Evolutionary conservation across 2,888 invertebrate genomes (phyloP).

Genomic region (Campoplex capitator): DNA sequence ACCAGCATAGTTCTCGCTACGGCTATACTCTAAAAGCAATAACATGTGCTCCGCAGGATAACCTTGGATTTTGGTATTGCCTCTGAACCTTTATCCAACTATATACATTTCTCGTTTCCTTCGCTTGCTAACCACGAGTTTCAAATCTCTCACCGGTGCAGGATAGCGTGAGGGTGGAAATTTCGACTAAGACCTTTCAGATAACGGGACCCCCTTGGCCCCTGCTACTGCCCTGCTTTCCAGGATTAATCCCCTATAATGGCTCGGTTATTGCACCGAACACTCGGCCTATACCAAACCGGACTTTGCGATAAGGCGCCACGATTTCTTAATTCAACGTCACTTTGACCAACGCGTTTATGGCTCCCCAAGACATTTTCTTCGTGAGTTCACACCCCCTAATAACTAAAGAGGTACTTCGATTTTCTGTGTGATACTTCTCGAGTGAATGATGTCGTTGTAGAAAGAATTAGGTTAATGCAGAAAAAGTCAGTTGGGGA

Average conservation of each 20-base stretch:
- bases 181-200: slow-evolving; percentile 46
- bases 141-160: slow-evolving; percentile 33
- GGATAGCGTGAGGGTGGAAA: slow-evolving; percentile 57
- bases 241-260: slow-evolving; percentile 69
- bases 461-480: background rate
- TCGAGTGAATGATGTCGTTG: background rate
- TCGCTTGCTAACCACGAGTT: background rate
- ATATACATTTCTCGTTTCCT: slow-evolving; percentile 24
- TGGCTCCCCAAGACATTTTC: background rate
- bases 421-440: background rate
- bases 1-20: slow-evolving; percentile 19
- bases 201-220: slow-evolving; percentile 18
- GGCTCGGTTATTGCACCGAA: slow-evolving; percentile 64
- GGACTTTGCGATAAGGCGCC: slow-evolving; percentile 37
- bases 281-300: slow-evolving; percentile 1
- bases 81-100: slow-evolving; percentile 5
- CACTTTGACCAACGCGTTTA: background rate
- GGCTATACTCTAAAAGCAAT: slow-evolving; percentile 17
- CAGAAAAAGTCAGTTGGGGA: background rate
- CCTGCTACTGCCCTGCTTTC: slow-evolving; percentile 34
- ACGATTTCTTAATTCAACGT: slow-evolving; percentile 48
- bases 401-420: slow-evolving; percentile 15
- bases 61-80: slow-evolving; percentile 48
- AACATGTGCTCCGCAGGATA: slow-evolving; percentile 36
- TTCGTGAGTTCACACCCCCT: background rate